Evolutionary conservation across 2,888 invertebrate genomes (phyloP).

Genomic region (Tuberolachnus salignus): DNA sequence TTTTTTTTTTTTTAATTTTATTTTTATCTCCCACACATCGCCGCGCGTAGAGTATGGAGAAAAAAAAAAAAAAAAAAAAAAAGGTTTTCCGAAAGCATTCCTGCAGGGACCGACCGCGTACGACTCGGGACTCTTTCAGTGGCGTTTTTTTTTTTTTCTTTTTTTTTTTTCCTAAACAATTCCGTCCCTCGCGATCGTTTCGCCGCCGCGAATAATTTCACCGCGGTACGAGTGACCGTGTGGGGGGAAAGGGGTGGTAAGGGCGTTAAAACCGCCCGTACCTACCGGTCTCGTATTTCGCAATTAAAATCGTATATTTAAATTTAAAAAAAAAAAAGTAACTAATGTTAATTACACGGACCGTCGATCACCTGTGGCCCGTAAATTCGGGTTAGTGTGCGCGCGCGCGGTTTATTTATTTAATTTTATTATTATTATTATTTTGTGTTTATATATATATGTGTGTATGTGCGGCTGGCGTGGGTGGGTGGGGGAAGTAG

Average conservation of each 20-base stretch:
- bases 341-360: slow-evolving; percentile 51
- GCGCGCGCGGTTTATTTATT: slow-evolving; percentile 15
- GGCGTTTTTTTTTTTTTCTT: slow-evolving; percentile 19
- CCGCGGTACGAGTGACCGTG: neutral
- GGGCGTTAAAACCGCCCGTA: slow-evolving; percentile 35
- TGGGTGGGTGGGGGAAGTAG: too few relatives aligned
- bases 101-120: too few relatives aligned
- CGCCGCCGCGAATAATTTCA: neutral
- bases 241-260: neutral
- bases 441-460: too few relatives aligned
- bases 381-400: slow-evolving; percentile 7
- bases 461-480: too few relatives aligned
- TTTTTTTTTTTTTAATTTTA: too few relatives aligned
- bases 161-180: neutral
- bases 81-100: slow-evolving; percentile 35
- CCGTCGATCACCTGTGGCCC: slow-evolving; percentile 40
- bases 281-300: neutral
- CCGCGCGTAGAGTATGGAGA: too few relatives aligned
- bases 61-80: neutral
- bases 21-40: neutral
- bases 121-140: neutral
- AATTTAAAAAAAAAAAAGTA: slow-evolving; percentile 14
- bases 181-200: slow-evolving; percentile 23
- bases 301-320: slow-evolving; percentile 41
- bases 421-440: neutral